Evolutionary conservation across 1,140 invertebrate species (phyloP).

Genomic region (Drosophila punjabiensis): DNA sequence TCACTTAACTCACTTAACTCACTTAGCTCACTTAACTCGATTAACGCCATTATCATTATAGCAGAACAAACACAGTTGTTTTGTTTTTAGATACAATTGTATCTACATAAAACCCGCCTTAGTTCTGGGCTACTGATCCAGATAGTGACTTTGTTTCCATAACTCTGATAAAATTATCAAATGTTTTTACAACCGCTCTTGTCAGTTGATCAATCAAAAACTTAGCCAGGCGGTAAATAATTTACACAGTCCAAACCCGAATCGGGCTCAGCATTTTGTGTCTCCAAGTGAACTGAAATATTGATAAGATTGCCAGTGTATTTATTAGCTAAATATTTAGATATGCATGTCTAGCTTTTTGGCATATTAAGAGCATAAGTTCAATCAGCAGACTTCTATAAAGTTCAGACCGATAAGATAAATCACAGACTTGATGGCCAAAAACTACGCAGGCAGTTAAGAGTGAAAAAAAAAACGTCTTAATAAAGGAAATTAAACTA

Average conservation of each 20-base stretch:
- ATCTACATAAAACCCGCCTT: slow-evolving; percentile 23
- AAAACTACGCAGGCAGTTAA: slow-evolving; percentile 2
- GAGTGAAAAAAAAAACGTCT: neutral
- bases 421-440: neutral
- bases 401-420: slow-evolving; percentile 33
- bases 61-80: slow-evolving; percentile 47
- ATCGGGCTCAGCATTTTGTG: slow-evolving; percentile 11
- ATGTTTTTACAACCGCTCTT: slow-evolving; percentile 22
- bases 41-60: slow-evolving; percentile 48
- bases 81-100: slow-evolving; percentile 33
- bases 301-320: slow-evolving; percentile 45
- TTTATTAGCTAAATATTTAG: slow-evolving; percentile 43
- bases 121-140: slow-evolving; percentile 21
- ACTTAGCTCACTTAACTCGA: slow-evolving; percentile 24
- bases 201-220: slow-evolving; percentile 34
- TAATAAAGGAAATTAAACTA: neutral
- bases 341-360: slow-evolving; percentile 45
- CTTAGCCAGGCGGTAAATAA: slow-evolving; percentile 26
- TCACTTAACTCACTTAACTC: slow-evolving; percentile 13
- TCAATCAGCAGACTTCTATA: slow-evolving; percentile 28
- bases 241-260: slow-evolving; percentile 29
- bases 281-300: slow-evolving; percentile 21
- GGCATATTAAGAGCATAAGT: slow-evolving; percentile 45
- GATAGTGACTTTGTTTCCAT: slow-evolving; percentile 29
- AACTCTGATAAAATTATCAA: slow-evolving; percentile 25